These are phyloP conservation scores for Dasysyrphus albostriatus DNA, from an alignment of 2,888 invertebrate genomes.

Conservation along the genomic window DNA sequence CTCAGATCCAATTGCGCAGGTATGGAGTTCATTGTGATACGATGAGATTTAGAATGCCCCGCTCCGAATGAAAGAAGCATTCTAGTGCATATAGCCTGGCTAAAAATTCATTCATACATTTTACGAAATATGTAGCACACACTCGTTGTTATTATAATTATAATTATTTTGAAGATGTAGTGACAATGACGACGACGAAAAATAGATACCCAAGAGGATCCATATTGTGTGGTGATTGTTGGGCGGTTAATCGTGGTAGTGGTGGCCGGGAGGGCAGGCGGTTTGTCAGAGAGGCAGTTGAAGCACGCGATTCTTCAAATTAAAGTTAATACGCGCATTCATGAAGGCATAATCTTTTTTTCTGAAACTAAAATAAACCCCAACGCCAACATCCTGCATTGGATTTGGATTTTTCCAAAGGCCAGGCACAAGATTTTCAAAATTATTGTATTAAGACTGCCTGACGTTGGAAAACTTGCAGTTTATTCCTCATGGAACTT, in stretches of 20 bases:
- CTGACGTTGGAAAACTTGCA: too few species aligned
- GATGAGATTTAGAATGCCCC: not conserved
- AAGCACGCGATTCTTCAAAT: not conserved
- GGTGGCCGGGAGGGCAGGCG: not conserved
- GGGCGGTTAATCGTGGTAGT: not conserved
- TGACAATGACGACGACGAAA: not conserved
- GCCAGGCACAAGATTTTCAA: too few species aligned
- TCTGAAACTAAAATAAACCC: not conserved
- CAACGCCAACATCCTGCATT: not conserved
- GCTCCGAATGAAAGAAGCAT: not conserved
- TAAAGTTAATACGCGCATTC: not conserved
- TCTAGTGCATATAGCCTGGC: not conserved
- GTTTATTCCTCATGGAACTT: too few species aligned
- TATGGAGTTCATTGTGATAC: not conserved
- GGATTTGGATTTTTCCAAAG: not conserved
- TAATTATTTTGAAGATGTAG: too few species aligned
- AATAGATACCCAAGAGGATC: not conserved
- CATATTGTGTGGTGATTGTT: not conserved
- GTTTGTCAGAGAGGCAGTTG: not conserved
- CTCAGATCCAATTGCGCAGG: not conserved
- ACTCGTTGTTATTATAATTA: too few species aligned
- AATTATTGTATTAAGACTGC: too few species aligned
- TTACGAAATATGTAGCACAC: not conserved
- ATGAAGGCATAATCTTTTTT: not conserved
- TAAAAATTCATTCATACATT: slow-evolving; percentile 5